phyloP scores from a whole-genome alignment of 92 coral and sea anemone species.

The Zoanthus sociatus region DNA sequence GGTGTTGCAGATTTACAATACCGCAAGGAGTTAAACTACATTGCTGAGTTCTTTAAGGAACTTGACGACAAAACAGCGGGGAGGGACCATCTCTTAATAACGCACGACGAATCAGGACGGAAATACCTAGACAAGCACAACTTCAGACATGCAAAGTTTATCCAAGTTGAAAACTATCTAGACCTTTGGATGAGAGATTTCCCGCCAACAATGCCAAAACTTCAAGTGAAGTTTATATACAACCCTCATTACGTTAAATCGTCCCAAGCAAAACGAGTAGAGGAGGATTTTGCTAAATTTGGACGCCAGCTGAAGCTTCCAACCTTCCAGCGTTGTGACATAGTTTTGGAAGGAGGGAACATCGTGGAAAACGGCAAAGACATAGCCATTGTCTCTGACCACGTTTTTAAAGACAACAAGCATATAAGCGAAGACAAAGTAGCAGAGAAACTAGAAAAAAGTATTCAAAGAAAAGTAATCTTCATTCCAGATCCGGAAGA shows the following conservation, averaged over 20 bases:
- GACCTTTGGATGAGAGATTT: slow-evolving; percentile 80
- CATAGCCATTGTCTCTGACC: slow-evolving; percentile 63
- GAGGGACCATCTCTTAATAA: slow-evolving; percentile 64
- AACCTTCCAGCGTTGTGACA: slow-evolving; percentile 36
- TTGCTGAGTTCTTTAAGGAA: slow-evolving; percentile 55
- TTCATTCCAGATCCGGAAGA: slow-evolving; percentile 69
- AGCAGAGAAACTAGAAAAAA: slow-evolving; percentile 44
- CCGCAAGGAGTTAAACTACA: slow-evolving; percentile 44
- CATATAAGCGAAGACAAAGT: slow-evolving; percentile 43
- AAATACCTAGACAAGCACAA: slow-evolving; percentile 42
- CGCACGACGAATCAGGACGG: slow-evolving; percentile 63
- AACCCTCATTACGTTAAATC: slow-evolving; percentile 62
- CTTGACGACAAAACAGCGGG: slow-evolving; percentile 62
- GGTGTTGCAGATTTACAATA: slow-evolving; percentile 61
- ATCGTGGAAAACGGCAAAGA: slow-evolving; percentile 75
- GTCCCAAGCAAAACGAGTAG: slow-evolving; percentile 56
- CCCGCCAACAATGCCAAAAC: slow-evolving; percentile 67
- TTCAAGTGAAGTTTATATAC: slow-evolving; percentile 65
- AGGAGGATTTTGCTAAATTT: slow-evolving; percentile 51
- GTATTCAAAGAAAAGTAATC: slow-evolving; percentile 55
- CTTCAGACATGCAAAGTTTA: slow-evolving; percentile 59
- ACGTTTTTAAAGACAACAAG: slow-evolving; percentile 66
- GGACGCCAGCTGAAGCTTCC: slow-evolving; percentile 68
- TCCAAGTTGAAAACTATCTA: slow-evolving; percentile 54
- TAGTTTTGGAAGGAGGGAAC: slow-evolving; percentile 75